These are phyloP conservation scores for Streptopelia turtur DNA, from an alignment of 2,797 vertebrate species.

Conservation along the genomic window DNA sequence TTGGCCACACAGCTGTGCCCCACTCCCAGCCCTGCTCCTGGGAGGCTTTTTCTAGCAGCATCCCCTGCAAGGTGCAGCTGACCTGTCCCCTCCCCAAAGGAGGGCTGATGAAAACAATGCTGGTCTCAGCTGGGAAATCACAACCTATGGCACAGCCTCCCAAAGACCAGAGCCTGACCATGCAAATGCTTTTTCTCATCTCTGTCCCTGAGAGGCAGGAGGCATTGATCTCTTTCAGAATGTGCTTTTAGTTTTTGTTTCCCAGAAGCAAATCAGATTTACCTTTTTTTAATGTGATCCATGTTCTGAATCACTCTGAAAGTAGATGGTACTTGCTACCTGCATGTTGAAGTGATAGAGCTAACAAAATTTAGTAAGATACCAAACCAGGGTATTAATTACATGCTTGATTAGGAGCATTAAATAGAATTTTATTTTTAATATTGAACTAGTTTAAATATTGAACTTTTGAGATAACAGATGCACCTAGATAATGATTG, in stretches of 20 bases:
- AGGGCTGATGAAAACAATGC: neutral
- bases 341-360: neutral
- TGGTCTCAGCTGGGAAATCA: neutral
- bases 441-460: constrained; percentile 34
- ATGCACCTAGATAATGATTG: constrained; percentile 4
- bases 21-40: neutral
- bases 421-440: neutral
- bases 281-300: neutral
- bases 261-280: constrained; percentile 39
- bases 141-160: neutral
- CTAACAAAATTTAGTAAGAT: neutral
- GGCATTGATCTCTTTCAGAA: constrained; percentile 17
- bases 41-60: neutral
- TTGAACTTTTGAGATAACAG: constrained; percentile 1
- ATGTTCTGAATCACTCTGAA: neutral
- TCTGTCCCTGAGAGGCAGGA: neutral
- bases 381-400: neutral
- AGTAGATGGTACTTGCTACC: neutral
- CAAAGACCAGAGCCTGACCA: neutral
- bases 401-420: constrained; percentile 3
- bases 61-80: neutral
- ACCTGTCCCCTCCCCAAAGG: neutral
- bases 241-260: constrained; percentile 30
- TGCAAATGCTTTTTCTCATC: neutral
- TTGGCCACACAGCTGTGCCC: neutral